Evolutionary conservation across 1,140 invertebrate species (phyloP).

Genomic region (Archegozetes longisetosus): DNA sequence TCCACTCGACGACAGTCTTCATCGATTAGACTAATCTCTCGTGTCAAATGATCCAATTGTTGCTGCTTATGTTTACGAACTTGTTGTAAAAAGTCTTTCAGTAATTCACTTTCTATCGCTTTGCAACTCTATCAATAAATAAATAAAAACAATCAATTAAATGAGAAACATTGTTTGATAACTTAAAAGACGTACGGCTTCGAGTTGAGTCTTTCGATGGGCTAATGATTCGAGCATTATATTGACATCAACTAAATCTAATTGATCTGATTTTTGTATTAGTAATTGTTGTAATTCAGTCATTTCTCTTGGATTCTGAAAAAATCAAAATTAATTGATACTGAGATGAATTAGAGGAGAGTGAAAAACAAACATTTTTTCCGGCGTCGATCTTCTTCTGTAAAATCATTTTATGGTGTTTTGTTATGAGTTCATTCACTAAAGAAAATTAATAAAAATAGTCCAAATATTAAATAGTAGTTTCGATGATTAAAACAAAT

Average conservation of each 20-base stretch:
- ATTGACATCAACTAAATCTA: constrained; percentile 61
- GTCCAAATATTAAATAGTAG: not conserved
- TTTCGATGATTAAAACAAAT: constrained; percentile 1
- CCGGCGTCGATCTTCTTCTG: constrained; percentile 32
- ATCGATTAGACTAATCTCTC: constrained; percentile 16
- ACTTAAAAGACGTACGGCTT: constrained; percentile 33
- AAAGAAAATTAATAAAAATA: constrained; percentile 21
- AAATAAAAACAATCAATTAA: constrained; percentile 14
- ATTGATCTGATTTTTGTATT: constrained; percentile 25
- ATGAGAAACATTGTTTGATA: not conserved
- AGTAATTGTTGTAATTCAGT: constrained; percentile 25
- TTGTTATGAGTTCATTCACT: constrained; percentile 63
- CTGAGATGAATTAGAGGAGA: not conserved
- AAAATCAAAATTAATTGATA: not conserved
- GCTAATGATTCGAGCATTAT: constrained; percentile 60
- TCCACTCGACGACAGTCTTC: constrained; percentile 21
- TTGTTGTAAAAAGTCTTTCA: constrained; percentile 68
- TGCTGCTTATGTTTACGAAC: constrained; percentile 55
- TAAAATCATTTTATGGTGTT: constrained; percentile 37
- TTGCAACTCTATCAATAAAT: constrained; percentile 26
- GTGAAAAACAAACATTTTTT: constrained; percentile 25
- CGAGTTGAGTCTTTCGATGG: constrained; percentile 56
- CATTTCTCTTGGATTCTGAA: not conserved
- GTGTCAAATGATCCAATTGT: constrained; percentile 22
- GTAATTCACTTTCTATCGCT: constrained; percentile 54